phyloP scores from a whole-genome alignment of 2,888 invertebrate genomes.

The Apodemia hepburni region DNA sequence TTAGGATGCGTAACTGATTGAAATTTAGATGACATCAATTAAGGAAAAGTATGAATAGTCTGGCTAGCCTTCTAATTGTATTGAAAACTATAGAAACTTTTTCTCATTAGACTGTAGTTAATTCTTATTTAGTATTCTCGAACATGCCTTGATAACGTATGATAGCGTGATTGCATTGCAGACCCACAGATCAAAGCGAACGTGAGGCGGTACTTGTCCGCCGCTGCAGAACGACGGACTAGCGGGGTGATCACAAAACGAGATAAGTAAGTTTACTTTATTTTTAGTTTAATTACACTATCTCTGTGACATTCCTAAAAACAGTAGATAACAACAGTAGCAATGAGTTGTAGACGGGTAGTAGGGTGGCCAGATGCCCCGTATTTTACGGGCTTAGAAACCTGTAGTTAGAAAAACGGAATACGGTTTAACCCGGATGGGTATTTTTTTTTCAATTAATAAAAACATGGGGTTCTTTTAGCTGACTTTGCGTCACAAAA shows the following conservation, averaged over 20 bases:
- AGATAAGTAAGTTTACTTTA: conserved; percentile 58
- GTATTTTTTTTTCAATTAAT: too few species aligned
- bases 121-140: not conserved
- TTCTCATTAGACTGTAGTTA: not conserved
- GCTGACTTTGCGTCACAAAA: too few species aligned
- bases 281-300: conserved; percentile 11
- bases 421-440: too few species aligned
- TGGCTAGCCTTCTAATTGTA: not conserved
- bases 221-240: conserved; percentile 68
- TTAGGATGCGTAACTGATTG: not conserved
- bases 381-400: too few species aligned
- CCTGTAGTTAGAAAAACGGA: too few species aligned
- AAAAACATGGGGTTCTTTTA: too few species aligned
- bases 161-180: conserved; percentile 55
- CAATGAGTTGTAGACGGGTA: not conserved
- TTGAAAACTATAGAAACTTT: not conserved
- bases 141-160: conserved; percentile 14
- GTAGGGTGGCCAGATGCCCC: too few species aligned
- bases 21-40: not conserved
- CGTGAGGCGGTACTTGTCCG: conserved; percentile 85
- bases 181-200: conserved; percentile 94
- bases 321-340: not conserved
- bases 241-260: conserved; percentile 55
- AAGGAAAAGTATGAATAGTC: not conserved
- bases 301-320: conserved; percentile 3